These are phyloP conservation scores for Scaptomyza parva DNA, from an alignment of 2,888 invertebrate species.

Conservation along the genomic window DNA sequence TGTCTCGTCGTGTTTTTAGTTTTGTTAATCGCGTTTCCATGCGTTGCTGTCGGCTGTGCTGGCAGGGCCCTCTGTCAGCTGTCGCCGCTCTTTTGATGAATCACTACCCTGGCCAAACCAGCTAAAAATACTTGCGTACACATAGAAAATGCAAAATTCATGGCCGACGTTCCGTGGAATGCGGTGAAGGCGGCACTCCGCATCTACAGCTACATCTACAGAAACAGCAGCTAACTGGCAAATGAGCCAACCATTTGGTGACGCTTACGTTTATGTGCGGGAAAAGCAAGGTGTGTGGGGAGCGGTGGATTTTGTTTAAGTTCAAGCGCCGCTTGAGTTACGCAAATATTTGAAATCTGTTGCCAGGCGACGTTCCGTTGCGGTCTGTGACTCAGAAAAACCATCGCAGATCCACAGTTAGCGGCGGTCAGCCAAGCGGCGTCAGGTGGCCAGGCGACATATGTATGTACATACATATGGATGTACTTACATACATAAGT, in stretches of 20 bases:
- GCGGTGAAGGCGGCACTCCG: constrained; percentile 61
- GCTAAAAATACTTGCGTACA: constrained; percentile 68
- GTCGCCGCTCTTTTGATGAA: constrained; percentile 77
- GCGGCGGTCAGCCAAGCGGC: constrained; percentile 39
- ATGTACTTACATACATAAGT: background rate
- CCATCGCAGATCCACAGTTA: constrained; percentile 29
- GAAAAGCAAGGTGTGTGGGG: background rate
- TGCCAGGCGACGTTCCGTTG: constrained; percentile 51
- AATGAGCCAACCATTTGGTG: constrained; percentile 52
- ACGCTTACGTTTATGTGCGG: constrained; percentile 5
- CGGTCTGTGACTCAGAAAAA: constrained; percentile 51
- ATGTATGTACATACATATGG: background rate
- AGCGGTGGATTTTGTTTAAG: constrained; percentile 11
- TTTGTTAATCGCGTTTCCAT: constrained; percentile 71
- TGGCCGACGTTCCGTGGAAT: constrained; percentile 63
- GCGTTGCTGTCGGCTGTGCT: constrained; percentile 62
- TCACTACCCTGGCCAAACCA: constrained; percentile 70
- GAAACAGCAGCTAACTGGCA: constrained; percentile 49
- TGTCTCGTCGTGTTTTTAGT: constrained; percentile 56
- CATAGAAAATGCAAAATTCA: constrained; percentile 63
- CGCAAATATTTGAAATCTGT: constrained; percentile 73
- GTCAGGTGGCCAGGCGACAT: constrained; percentile 36
- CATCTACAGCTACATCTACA: constrained; percentile 31
- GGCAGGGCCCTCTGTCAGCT: constrained; percentile 61
- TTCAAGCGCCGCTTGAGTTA: constrained; percentile 60